A percentile compares a stretch with the other conserved stretches of the same genome.
Conservation (phyloP, 2,113 vertebrate genomes). For the Capreolus pygargus region DNA sequence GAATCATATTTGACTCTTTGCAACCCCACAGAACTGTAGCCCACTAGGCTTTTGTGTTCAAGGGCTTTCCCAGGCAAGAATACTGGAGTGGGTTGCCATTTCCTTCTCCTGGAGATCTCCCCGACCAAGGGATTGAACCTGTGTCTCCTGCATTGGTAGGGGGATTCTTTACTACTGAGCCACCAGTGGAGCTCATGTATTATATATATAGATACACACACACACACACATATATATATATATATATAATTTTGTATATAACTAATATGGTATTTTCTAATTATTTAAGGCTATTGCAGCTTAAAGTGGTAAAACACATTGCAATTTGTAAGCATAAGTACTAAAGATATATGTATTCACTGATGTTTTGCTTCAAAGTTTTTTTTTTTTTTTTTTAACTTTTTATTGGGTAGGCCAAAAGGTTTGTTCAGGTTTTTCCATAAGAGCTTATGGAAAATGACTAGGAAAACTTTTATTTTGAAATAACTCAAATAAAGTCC, state of each 20-base stretch:
- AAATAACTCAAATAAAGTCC: not conserved
- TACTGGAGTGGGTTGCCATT: not conserved
- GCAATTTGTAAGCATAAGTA: not conserved
- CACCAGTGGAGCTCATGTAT: not conserved
- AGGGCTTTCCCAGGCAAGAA: not conserved
- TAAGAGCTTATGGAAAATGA: not conserved
- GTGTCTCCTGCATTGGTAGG: not conserved
- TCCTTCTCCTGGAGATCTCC: not conserved
- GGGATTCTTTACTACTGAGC: not conserved
- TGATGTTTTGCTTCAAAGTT: not conserved
- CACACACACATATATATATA: not conserved
- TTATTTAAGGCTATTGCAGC: not conserved
- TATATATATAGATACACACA: not conserved
- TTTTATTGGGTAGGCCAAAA: not conserved
- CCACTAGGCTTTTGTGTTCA: not conserved
- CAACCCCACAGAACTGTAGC: not conserved
- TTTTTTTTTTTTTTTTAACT: not conserved
- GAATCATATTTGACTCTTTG: not conserved
- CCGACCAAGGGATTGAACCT: rapidly evolving
- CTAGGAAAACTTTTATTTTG: not conserved
- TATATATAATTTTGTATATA: not conserved
- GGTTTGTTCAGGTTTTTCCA: not conserved
- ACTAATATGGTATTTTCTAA: not conserved
- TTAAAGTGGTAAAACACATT: not conserved
- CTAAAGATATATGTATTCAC: not conserved